These are phyloP conservation scores for Sebastes taczanowskii DNA, from an alignment of 2,797 vertebrate genomes.

Conservation along the genomic window DNA sequence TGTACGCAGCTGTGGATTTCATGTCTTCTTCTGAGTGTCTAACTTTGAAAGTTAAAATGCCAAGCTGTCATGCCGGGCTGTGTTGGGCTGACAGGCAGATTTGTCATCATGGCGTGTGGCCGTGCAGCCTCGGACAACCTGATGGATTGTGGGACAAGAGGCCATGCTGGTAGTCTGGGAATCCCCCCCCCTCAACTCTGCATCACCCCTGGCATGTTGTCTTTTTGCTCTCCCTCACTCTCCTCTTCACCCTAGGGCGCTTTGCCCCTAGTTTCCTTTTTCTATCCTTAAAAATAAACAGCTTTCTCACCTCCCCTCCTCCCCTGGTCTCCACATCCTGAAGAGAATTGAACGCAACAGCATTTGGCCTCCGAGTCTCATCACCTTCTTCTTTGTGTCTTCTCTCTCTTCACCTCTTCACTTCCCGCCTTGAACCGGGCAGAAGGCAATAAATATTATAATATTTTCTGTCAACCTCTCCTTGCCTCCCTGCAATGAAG, in stretches of 20 bases:
- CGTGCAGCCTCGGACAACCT: slow-evolving; percentile 54
- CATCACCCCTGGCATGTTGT: too few species aligned
- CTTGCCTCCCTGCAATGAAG: not conserved
- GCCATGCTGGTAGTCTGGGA: slow-evolving; percentile 22
- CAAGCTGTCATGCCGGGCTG: slow-evolving; percentile 52
- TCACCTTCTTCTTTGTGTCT: not conserved
- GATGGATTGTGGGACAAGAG: slow-evolving; percentile 76
- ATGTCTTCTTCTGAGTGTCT: slow-evolving; percentile 2
- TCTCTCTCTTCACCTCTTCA: not conserved
- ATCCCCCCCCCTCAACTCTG: not conserved
- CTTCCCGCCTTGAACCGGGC: not conserved
- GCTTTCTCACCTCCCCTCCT: not conserved
- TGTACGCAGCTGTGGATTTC: not conserved
- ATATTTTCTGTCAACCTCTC: not conserved
- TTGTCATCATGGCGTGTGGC: slow-evolving; percentile 69
- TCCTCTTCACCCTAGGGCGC: not conserved
- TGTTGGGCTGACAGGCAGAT: slow-evolving; percentile 72
- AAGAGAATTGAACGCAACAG: not conserved
- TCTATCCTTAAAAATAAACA: not conserved
- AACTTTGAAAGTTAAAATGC: slow-evolving; percentile 73
- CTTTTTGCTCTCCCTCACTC: not conserved
- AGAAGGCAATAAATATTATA: not conserved
- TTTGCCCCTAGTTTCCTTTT: not conserved
- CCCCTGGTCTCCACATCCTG: not conserved
- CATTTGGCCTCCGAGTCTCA: not conserved